Base-by-base conservation (phyloP, 2,888 invertebrate genomes). In the Melieria omissa region DNA sequence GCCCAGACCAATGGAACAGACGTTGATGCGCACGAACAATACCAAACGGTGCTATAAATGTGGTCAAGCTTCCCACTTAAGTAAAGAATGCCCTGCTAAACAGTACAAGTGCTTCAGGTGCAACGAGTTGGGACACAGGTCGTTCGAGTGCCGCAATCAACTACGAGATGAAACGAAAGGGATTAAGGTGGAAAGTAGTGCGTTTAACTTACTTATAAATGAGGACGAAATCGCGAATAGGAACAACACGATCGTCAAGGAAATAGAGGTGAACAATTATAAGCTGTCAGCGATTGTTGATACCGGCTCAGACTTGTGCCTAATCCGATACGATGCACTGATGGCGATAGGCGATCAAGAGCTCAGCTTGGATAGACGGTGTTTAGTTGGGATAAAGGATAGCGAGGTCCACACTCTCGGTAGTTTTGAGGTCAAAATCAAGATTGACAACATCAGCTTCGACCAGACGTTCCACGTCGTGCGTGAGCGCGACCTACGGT, bases 41-140 rank as follows among this genome's bases (percentile, higher is more conserved):
- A 29, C 29, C 29, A 29, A 29, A 29, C 29, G 29, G 29, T 29
- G 29, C 29, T 29, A 29, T 29, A 29, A 29, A 29, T 29, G 29
- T 29, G 29, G 29, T 29, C 29, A 29, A 29, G 29, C 29, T 29
- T 29, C 29, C 29, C 29, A 29, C 29, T 29, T 29, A 29, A 29
- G 29, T 29, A 29, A 29, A 29, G 29, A 29, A 29, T 29, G 29
- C 29, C 29, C 29, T 29, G 2, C 29, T 29, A 29, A 29, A 29
- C 42, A 61, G 10, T 61, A 42, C 16, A 70, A 60, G 12, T 65
- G 71, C 10, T 71, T 61, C 7, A 55, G 44, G 16, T 63, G 71
- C 16, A 55, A 54, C 4, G 55, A 54, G n/a, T 44, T n/a, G 47
- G 61, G 66, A 8, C 66, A 71, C 61, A 5, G 14, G 45, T 60